Conservation (phyloP, 1,140 invertebrate genomes). For the Leucophenga varia region DNA sequence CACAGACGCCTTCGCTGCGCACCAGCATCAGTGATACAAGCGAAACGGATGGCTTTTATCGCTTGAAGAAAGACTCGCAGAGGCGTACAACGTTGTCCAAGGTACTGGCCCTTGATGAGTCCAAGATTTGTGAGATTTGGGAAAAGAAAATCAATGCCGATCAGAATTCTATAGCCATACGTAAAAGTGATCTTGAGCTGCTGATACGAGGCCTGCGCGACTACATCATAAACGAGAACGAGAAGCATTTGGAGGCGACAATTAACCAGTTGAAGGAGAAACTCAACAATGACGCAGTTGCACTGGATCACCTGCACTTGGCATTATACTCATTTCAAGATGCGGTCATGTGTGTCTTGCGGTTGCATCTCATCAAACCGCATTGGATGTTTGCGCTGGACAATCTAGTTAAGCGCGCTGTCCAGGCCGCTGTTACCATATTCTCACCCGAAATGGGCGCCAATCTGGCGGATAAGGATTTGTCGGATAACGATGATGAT, state of each 20-base stretch:
- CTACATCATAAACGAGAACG: constrained; percentile 79
- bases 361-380: constrained; percentile 93
- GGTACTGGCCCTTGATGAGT: constrained; percentile 85
- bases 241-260: constrained; percentile 68
- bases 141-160: constrained; percentile 70
- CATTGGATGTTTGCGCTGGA: constrained; percentile 99
- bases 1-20: constrained; percentile 38
- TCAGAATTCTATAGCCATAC: constrained; percentile 45
- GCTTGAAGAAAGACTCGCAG: constrained; percentile 96
- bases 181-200: constrained; percentile 71
- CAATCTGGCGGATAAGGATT: constrained; percentile 73
- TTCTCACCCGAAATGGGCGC: constrained; percentile 85
- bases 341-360: constrained; percentile 82
- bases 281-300: constrained; percentile 79
- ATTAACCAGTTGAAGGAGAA: constrained; percentile 80
- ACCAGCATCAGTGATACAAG: constrained; percentile 59
- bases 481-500: constrained; percentile 42
- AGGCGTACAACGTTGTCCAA: constrained; percentile 85
- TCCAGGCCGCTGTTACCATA: constrained; percentile 92
- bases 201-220: constrained; percentile 79
- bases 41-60: constrained; percentile 90
- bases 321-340: constrained; percentile 92
- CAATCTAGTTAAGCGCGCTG: constrained; percentile 86
- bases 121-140: constrained; percentile 84
- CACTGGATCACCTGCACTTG: constrained; percentile 87